These are phyloP conservation scores for Orthosia cruda DNA, from an alignment of 2,888 invertebrate genomes.

Conservation along the genomic window DNA sequence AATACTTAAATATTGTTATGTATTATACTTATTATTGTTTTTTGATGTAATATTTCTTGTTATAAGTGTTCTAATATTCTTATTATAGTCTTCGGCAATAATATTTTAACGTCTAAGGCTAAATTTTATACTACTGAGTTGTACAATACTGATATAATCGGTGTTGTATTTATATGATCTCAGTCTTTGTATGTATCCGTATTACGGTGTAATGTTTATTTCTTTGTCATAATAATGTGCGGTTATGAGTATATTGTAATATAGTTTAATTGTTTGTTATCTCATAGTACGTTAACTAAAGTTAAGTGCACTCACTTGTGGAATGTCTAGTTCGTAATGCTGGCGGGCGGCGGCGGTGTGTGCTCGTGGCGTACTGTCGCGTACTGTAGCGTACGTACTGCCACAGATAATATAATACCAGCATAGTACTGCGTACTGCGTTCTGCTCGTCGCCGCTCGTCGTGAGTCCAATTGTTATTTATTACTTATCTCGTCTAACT, in stretches of 20 bases:
- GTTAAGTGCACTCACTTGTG: constrained; percentile 56
- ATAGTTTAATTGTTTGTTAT: constrained; percentile 59
- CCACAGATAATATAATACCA: too few species aligned
- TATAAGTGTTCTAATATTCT: constrained; percentile 58
- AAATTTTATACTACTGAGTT: constrained; percentile 68
- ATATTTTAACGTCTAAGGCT: constrained; percentile 71
- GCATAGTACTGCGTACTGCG: too few species aligned
- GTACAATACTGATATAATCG: constrained; percentile 75
- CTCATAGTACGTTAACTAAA: constrained; percentile 47
- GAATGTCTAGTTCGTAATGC: constrained; percentile 27
- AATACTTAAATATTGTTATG: constrained; percentile 65
- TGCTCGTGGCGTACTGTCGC: not conserved
- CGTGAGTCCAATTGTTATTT: constrained; percentile 63
- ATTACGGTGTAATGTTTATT: constrained; percentile 56
- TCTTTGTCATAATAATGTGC: constrained; percentile 61
- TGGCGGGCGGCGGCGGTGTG: not conserved
- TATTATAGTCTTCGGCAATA: constrained; percentile 71
- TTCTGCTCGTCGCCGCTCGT: constrained; percentile 19
- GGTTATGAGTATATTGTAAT: constrained; percentile 50
- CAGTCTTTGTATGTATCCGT: constrained; percentile 72
- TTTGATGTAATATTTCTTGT: constrained; percentile 64
- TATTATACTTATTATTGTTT: constrained; percentile 48
- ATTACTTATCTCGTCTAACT: constrained; percentile 56
- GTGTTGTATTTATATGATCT: constrained; percentile 78
- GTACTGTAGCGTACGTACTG: too few species aligned